Evolutionary conservation across 2,113 vertebrate genomes (phyloP).

Genomic region (Xyrauchen texanus): DNA sequence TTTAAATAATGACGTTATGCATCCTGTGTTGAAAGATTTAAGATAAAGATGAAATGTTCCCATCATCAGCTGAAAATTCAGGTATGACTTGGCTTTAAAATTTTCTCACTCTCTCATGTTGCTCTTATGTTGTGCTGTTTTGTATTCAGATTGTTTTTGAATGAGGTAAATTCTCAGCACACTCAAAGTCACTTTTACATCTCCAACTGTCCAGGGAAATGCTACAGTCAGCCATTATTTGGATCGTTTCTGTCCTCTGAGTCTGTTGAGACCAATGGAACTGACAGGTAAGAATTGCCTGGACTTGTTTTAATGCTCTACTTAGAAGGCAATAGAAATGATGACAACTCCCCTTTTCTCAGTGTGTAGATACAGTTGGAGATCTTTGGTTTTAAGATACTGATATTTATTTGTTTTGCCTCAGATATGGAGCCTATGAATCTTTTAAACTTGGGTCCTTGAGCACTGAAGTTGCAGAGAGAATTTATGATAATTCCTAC

Average conservation of each 20-base stretch:
- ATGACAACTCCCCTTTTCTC: neutral
- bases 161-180: neutral
- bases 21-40: slow-evolving; percentile 17
- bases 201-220: slow-evolving; percentile 20
- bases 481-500: slow-evolving; percentile 88
- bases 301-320: neutral
- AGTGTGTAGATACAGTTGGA: neutral
- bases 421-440: slow-evolving; percentile 88
- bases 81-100: slow-evolving; percentile 25
- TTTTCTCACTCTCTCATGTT: neutral
- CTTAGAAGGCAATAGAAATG: neutral
- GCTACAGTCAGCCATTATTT: slow-evolving; percentile 45
- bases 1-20: neutral
- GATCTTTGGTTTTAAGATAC: neutral
- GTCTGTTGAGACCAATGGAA: slow-evolving; percentile 22
- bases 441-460: slow-evolving; percentile 87
- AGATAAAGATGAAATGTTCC: slow-evolving; percentile 25
- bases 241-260: slow-evolving; percentile 40
- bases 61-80: slow-evolving; percentile 30
- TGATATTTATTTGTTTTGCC: slow-evolving; percentile 44
- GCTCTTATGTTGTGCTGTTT: neutral
- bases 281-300: slow-evolving; percentile 30
- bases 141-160: neutral
- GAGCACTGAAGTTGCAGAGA: slow-evolving; percentile 87
- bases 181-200: neutral